Base-by-base conservation (phyloP, 2,888 invertebrate genomes). In the Agrotis clavis region DNA sequence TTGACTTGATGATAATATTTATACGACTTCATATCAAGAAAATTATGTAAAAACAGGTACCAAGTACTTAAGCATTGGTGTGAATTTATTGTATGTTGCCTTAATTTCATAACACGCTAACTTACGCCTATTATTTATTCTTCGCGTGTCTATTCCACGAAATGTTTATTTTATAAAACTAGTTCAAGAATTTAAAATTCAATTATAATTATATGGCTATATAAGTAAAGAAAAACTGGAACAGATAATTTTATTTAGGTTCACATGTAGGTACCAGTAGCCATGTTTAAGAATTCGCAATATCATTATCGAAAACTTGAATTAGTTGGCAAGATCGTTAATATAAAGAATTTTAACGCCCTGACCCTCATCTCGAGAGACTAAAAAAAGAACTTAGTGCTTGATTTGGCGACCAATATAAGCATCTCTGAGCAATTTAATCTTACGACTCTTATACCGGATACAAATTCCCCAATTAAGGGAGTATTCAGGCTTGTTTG, bases 381-480 rank as follows among this genome's bases (percentile, higher is more conserved):
- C n/a, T 48, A 66, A 74, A 79, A 72, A 67, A 73, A 67, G 21
- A 72, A 72, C 69, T 71, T 75, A 61, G 64, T 73, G 54, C 57
- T 72, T 68, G 69, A 74, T 74, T 77, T 83, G 70, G 72, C 71
- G 61, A 75, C 73, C 77, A 73, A 80, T 74, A 41, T 41, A 41
- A 72, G 66, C 74, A 61, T 72, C 74, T 75, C 72, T 45, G 56
- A 73, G 63, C 69, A 81, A 74, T 84, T 78, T 79, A 77, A 85
- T 81, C 80, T 82, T 83, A 73, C 61, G 65, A 75, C 47, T 74
- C 71, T 77, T 56, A 72, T 67, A 87, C 86, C 90, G 90, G 89
- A 90, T 85, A 79, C 88, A 79, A 86, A 87, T 88, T 84, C 86
- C 85, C 90, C 88, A 87, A 89, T 89, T 88, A 89, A 81, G 78